Conservation (phyloP, 2,797 vertebrate species). For the Parauchenoglanis ngamensis region DNA sequence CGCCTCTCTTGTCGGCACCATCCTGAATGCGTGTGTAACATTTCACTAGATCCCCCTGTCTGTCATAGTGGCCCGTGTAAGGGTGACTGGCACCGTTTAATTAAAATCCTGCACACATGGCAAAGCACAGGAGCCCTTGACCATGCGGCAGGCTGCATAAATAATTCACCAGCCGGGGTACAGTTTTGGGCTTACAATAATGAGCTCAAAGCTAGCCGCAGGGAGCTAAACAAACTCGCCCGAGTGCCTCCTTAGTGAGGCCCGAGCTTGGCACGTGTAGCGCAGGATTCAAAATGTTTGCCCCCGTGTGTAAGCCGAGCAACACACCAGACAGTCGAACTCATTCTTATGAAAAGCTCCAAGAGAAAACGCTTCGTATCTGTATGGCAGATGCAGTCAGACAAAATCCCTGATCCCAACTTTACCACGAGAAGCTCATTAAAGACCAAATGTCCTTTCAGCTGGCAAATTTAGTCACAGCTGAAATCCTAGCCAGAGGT, state of each 20-base stretch:
- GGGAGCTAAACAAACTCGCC: slow-evolving; percentile 60
- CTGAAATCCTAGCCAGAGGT: slow-evolving; percentile 65
- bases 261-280: slow-evolving; percentile 64
- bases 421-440: slow-evolving; percentile 69
- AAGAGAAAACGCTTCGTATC: slow-evolving; percentile 7
- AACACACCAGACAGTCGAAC: slow-evolving; percentile 64
- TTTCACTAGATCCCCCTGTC: slow-evolving; percentile 39
- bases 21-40: slow-evolving; percentile 40
- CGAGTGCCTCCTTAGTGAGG: slow-evolving; percentile 59
- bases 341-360: slow-evolving; percentile 70
- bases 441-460: slow-evolving; percentile 67
- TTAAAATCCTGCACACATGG: slow-evolving; percentile 68
- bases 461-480: slow-evolving; percentile 48
- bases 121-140: slow-evolving; percentile 61
- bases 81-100: slow-evolving; percentile 68
- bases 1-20: slow-evolving; percentile 42
- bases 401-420: slow-evolving; percentile 62
- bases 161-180: slow-evolving; percentile 71
- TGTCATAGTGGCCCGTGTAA: slow-evolving; percentile 67
- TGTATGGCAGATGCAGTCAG: slow-evolving; percentile 36
- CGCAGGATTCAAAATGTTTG: slow-evolving; percentile 60
- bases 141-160: slow-evolving; percentile 62
- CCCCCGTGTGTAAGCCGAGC: slow-evolving; percentile 57
- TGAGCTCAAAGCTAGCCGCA: slow-evolving; percentile 68
- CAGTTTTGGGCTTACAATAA: slow-evolving; percentile 70